Base-by-base conservation (phyloP, 2,888 invertebrate species). In the Petrophora chlorosata region DNA sequence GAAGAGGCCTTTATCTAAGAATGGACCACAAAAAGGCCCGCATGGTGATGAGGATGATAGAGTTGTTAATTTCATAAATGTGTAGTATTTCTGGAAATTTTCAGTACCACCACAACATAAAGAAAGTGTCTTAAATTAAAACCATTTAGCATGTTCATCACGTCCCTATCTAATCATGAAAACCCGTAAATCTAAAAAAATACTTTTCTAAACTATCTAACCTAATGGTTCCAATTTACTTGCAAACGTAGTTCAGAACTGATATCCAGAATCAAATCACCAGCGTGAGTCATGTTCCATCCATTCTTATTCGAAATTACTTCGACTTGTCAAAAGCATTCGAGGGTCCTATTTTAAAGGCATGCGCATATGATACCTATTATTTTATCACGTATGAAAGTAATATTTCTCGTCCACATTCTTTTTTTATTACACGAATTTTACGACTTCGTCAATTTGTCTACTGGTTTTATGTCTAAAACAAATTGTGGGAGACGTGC, bases 311-410 rank as follows among this genome's bases (percentile, higher is more conserved):
- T 55, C 68, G 61, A 73, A 79, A 82, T 78, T 75, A 77, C 76
- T 63, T 63, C 66, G 65, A 70, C 70, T 72, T 82, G 82, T 82
- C 82, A 79, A 74, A 81, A 71, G 62, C 81, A 82, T 73, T 73
- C 73, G 67, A 61, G 58, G 58, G 59, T 67, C 66, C 65, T 73
- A 72, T 74, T 77, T 79, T 70, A 70, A 71, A 73, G 67, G 68
- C 70, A 65, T 67, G 59, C 67, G 70, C 59, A 66, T 62, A 53
- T 70, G 62, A 70, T 76, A 70, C 71, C 70, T 75, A 77, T 75
- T 79, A 77, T 77, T 76, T 79, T 81, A 78, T 78, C 82, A 83
- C 81, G 82, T 79, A 67, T 73, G 59, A 72, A 70, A 60, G 61
- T 67, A 73, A 74, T 79, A 79, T 78, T 74, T 76, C 65, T 59